Conservation (phyloP, 1,140 invertebrate species). For the Archegozetes longisetosus region DNA sequence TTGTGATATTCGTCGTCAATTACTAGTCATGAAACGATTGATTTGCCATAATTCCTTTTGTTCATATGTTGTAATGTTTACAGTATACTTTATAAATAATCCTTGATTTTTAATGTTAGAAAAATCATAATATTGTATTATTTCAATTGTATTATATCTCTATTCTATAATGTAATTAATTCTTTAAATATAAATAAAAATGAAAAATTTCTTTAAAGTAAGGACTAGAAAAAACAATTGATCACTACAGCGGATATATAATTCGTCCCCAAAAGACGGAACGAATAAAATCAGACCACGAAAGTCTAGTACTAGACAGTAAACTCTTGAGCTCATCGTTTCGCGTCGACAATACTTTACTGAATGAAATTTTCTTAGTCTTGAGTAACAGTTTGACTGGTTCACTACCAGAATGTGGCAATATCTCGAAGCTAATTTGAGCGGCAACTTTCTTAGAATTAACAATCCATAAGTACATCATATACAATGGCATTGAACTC, state of each 20-base stretch:
- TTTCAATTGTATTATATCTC: no score
- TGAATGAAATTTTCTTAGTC: not conserved
- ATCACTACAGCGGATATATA: not conserved
- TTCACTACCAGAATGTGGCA: not conserved
- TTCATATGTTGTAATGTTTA: no score
- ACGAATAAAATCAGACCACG: not conserved
- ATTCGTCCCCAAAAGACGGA: not conserved
- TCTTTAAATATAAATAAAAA: no score
- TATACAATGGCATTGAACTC: conserved; percentile 5
- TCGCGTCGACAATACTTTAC: not conserved
- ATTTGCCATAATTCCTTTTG: no score
- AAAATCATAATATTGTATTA: no score
- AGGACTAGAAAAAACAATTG: no score
- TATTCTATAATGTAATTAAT: no score
- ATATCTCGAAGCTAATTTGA: not conserved
- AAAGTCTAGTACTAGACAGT: not conserved
- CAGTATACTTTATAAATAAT: no score
- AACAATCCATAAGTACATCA: not conserved
- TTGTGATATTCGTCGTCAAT: no score
- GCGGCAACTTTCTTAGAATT: not conserved
- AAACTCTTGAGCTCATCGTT: not conserved
- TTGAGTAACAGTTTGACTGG: not conserved
- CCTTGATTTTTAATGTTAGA: no score
- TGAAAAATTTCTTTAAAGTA: no score
- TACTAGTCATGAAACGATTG: no score